Evolutionary conservation across 2,113 vertebrate genomes (phyloP).

Genomic region (Phasianus colchicus): DNA sequence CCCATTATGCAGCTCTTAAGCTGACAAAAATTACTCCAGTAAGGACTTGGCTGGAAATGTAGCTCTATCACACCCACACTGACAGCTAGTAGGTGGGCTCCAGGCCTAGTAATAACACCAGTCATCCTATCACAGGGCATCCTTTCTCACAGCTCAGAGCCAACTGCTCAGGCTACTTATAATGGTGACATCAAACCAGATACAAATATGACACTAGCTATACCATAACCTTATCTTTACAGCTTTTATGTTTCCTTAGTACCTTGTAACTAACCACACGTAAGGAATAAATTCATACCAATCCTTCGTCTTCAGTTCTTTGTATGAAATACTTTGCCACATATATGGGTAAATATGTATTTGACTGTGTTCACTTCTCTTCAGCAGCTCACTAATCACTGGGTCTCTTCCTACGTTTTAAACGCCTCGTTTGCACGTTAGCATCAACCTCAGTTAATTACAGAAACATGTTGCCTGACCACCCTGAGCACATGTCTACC

Average conservation of each 20-base stretch:
- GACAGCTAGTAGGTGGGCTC: neutral
- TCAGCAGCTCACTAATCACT: neutral
- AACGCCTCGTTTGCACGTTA: neutral
- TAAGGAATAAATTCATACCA: constrained; percentile 55
- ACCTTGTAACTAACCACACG: constrained; percentile 41
- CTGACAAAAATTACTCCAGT: neutral
- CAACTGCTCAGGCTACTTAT: neutral
- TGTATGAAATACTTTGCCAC: neutral
- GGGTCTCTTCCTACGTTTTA: neutral
- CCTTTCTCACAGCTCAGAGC: neutral
- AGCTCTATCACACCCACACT: neutral
- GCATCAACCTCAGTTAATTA: neutral
- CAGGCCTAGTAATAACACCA: neutral
- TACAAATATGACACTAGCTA: neutral
- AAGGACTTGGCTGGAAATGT: neutral
- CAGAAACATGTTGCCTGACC: neutral
- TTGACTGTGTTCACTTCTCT: neutral
- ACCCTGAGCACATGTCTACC: neutral
- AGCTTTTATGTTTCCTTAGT: constrained; percentile 44
- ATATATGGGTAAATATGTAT: neutral
- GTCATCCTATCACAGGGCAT: neutral
- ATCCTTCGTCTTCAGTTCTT: constrained; percentile 25
- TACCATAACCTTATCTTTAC: neutral
- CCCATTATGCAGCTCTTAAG: neutral
- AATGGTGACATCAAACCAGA: constrained; percentile 35